A percentile compares a stretch with the other conserved stretches of the same genome.
These are phyloP conservation scores for Polymixis flavicincta DNA, from an alignment of 2,888 invertebrate genomes.

Conservation along the genomic window DNA sequence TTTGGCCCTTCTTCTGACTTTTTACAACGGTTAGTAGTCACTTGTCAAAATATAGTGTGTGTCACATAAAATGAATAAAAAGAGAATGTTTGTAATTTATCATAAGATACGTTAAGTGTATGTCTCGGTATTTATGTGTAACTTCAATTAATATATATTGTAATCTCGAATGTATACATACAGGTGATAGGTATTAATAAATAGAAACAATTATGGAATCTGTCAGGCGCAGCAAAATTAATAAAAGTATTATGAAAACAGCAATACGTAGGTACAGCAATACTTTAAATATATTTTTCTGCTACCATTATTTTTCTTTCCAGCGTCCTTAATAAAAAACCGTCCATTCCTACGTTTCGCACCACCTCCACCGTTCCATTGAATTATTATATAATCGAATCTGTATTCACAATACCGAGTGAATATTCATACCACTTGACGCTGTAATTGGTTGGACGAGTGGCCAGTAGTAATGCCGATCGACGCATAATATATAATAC, in stretches of 20 bases:
- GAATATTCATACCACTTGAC: slow-evolving; percentile 85
- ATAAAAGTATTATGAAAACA: neutral
- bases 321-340: slow-evolving; percentile 20
- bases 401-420: slow-evolving; percentile 79
- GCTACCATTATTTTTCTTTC: slow-evolving; percentile 13
- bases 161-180: no score
- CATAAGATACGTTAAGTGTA: neutral
- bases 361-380: slow-evolving; percentile 54
- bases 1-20: neutral
- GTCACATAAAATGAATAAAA: neutral
- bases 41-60: no score
- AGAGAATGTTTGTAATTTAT: neutral
- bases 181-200: no score
- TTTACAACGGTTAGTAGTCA: no score
- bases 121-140: neutral
- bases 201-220: no score
- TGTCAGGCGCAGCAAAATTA: no score
- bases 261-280: neutral
- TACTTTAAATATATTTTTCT: slow-evolving; percentile 13
- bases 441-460: slow-evolving; percentile 83
- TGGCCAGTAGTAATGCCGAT: slow-evolving; percentile 75
- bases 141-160: no score
- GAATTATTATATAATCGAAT: slow-evolving; percentile 81
- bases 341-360: slow-evolving; percentile 25
- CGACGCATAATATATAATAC: slow-evolving; percentile 54